Evolutionary conservation across 2,113 vertebrate genomes (phyloP), one percentile per base, ranked within the genome.

Genomic region (Drymodes brunneopygia): DNA sequence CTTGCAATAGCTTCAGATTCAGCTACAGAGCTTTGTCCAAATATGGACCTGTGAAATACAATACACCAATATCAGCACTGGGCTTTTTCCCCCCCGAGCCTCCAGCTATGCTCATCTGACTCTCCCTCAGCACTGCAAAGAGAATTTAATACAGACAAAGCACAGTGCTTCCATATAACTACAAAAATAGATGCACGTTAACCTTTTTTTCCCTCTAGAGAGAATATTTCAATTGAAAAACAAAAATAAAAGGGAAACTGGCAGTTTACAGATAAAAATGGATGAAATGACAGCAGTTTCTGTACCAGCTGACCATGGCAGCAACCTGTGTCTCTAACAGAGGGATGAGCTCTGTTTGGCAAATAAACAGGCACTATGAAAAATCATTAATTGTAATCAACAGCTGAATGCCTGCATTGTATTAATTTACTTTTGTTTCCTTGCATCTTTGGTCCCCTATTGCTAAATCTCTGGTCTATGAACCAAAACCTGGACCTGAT

Each of bases 11-110:
- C 78, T 97, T 93, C 81, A 82, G 81, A 92, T 86, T 86, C 73
- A 91, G 84, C 70, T 81, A 48, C 79, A 64, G n/a, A 95, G 75
- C 97, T 97, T 97, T 97, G 94, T 90, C 96, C 94, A 97, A 97
- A 97, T 97, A 98, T 93, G 98, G 96, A 92, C 50, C 83, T 91
- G 84, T 94, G 64, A 86, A 92, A 95, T 64, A 88, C n/a, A 96
- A 93, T 69, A 83, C 40, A 92, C 78, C 6, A 56, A 12, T 44
- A 93, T 21, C 61, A 69, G 84, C 24, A 60, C 54, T 31, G 74
- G 61, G 56, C 38, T 81, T 78, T 62, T 62, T 28, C 22, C 47
- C 70, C 33, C 83, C 81, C 15, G 3, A 81, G 81, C 60, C 67
- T 69, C 12, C 74, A 81, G n/a, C 44, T 58, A 50, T 54, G 77